Evolutionary conservation across 2,113 vertebrate genomes (phyloP), one percentile per base, ranked within the genome.

Genomic region (Henicopernis longicauda): DNA sequence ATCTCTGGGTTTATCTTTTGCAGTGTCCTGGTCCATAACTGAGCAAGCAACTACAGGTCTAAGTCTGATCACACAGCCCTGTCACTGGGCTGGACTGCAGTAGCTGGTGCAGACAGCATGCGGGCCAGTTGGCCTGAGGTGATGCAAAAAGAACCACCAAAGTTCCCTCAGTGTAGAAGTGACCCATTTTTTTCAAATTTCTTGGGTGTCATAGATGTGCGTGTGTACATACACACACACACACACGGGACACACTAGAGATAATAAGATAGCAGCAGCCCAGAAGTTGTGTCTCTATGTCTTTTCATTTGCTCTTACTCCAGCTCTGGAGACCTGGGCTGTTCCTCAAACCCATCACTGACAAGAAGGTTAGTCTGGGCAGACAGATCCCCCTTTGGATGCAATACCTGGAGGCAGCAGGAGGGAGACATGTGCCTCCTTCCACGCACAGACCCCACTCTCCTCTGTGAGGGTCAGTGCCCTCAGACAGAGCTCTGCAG

Each of bases 31-130:
- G 40, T 72, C 17, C 25, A 12, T 40, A 67, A 29, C 3, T 7
- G 19, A 58, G 32, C 2, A 45, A 81, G 20, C 11, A 40, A 19
- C 8, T 8, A 40, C 1, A 1, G 18, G 25, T 14, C 45, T 52
- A 13, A 54, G 25, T 3, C 9, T 82, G 61, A 55, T 11, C 44
- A 31, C 50, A 29, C 11, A 47, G 27, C 8, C n/a, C 15, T 49
- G 40, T 5, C 47, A 34, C 3, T 15, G 55, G 40, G 17, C 38
- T 1, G 5, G 31, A 10, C 19, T 19, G 19, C 0, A 3, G 54
- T 16, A 42, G 59, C 49, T 54, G 58, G 4, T 19, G 47, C 38
- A n/a, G 42, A 12, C 11, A 42, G 22, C 0, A 0, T 13, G 7
- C 1, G 2, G 20, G 11, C 1, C 13, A 65, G 7, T 13, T 34